Percentiles rank a stretch among this genome's conserved stretches.
These are phyloP conservation scores for Bufo gargarizans DNA, from an alignment of 2,113 vertebrate species.

Conservation along the genomic window DNA sequence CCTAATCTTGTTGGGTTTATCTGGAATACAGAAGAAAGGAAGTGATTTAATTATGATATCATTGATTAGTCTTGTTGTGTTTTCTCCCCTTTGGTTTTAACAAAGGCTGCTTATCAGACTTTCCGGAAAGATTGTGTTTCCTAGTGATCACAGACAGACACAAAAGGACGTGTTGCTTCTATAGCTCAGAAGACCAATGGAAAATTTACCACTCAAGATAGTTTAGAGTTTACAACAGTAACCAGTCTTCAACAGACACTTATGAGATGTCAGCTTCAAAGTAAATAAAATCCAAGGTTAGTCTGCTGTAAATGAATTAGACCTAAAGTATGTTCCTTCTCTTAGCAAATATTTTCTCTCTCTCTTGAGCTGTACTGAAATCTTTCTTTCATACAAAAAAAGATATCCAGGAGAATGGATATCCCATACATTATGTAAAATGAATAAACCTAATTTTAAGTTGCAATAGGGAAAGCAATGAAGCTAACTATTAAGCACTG, in stretches of 20 bases:
- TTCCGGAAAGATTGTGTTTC: neutral
- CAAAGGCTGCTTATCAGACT: neutral
- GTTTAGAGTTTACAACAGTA: neutral
- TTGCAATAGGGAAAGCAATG: too few relatives aligned
- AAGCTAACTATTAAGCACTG: too few relatives aligned
- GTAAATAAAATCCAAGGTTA: neutral
- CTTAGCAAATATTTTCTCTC: too few relatives aligned
- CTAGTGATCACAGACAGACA: neutral
- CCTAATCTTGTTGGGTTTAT: neutral
- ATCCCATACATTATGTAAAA: too few relatives aligned
- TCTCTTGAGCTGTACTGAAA: too few relatives aligned
- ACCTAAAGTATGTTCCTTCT: too few relatives aligned
- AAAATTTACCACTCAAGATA: conserved; percentile 13
- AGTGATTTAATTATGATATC: neutral
- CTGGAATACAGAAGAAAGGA: neutral
- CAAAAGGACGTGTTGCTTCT: neutral
- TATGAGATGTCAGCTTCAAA: neutral
- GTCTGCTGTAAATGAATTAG: too few relatives aligned
- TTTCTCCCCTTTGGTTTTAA: neutral
- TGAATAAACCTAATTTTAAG: too few relatives aligned
- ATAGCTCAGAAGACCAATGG: neutral
- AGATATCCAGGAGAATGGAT: too few relatives aligned
- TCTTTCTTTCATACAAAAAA: too few relatives aligned
- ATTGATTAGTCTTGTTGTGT: neutral
- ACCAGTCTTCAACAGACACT: neutral